These are phyloP conservation scores for Rhynchonema sp. DNA, from an alignment of 2,888 invertebrate genomes.

Conservation along the genomic window DNA sequence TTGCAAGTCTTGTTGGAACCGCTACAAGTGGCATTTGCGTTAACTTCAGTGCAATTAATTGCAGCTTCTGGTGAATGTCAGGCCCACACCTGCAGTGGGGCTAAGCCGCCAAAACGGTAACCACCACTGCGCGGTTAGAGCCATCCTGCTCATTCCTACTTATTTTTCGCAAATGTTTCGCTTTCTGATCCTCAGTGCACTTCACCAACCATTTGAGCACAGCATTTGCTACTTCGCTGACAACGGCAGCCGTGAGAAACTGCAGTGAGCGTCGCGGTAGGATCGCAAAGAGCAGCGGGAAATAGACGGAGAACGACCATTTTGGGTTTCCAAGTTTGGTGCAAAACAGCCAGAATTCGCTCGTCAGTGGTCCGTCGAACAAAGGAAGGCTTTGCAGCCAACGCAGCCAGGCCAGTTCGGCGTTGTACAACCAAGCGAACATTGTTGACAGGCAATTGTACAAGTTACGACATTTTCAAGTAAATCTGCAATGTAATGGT, in stretches of 20 bases:
- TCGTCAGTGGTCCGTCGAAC: neutral
- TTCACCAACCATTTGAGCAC: constrained; percentile 2
- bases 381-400: neutral
- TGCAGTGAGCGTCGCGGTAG: neutral
- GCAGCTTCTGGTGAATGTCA: too few relatives aligned
- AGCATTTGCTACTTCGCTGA: constrained; percentile 3
- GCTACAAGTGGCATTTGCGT: too few relatives aligned
- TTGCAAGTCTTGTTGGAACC: neutral
- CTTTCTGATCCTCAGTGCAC: too few relatives aligned
- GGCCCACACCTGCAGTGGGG: too few relatives aligned
- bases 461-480: too few relatives aligned
- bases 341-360: neutral
- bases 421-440: neutral
- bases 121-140: too few relatives aligned
- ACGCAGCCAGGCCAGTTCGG: neutral
- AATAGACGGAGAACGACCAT: constrained; percentile 4
- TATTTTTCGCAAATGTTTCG: neutral
- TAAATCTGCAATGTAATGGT: too few relatives aligned
- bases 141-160: neutral
- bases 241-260: neutral
- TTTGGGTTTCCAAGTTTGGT: constrained; percentile 3
- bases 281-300: constrained; percentile 1
- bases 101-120: too few relatives aligned
- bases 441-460: too few relatives aligned
- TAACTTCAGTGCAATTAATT: neutral